Evolutionary conservation across 2,113 vertebrate genomes (phyloP).

Genomic region (Acanthisitta chloris): DNA sequence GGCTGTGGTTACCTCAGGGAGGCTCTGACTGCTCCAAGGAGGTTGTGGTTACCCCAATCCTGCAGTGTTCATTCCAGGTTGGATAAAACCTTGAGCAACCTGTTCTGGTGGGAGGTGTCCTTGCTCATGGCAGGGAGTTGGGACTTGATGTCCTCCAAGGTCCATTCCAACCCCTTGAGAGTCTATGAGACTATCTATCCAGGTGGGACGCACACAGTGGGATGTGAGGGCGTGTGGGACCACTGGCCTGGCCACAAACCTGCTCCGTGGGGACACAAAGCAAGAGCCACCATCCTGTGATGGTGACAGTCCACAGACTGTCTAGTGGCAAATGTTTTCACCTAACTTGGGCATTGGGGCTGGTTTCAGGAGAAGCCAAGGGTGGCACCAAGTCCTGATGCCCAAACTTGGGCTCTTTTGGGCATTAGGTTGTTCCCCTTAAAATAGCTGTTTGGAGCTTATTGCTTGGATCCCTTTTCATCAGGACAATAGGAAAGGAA

Average conservation of each 20-base stretch:
- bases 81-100: too few species aligned
- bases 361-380: background rate
- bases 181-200: too few species aligned
- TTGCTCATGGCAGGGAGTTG: too few species aligned
- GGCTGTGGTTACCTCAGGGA: too few species aligned
- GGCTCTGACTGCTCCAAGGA: too few species aligned
- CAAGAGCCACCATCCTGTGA: accelerated
- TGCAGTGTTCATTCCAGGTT: too few species aligned
- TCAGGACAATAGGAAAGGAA: background rate
- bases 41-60: too few species aligned
- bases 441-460: conserved; percentile 3
- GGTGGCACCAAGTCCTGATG: accelerated
- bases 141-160: too few species aligned
- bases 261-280: accelerated
- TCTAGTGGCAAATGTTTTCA: background rate
- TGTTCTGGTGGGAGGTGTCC: too few species aligned
- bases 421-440: conserved; percentile 32
- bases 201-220: background rate
- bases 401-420: background rate
- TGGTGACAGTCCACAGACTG: background rate
- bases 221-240: accelerated
- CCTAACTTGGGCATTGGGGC: conserved; percentile 37
- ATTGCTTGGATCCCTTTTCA: background rate
- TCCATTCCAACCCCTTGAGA: too few species aligned
- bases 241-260: background rate